Conservation (phyloP, 2,888 invertebrate species). For the Venustoraphidia nigricollis region DNA sequence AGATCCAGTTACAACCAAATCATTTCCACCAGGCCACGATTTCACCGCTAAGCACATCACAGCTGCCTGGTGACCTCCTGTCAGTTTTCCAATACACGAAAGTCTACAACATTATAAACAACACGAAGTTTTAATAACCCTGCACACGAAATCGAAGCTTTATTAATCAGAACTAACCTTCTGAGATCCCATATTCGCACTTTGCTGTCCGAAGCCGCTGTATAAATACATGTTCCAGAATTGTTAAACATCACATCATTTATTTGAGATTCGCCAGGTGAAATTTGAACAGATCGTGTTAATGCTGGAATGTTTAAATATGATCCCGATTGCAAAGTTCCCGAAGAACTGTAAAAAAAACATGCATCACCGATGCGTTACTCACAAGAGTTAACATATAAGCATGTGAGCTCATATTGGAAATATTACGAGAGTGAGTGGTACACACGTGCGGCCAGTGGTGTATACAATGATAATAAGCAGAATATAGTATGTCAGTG, state of each 20-base stretch:
- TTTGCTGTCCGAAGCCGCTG: constrained; percentile 57
- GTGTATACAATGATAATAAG: no score
- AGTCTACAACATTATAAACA: constrained; percentile 29
- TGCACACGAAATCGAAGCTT: constrained; percentile 1
- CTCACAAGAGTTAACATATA: no score
- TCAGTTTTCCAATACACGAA: constrained; percentile 54
- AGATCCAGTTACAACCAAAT: constrained; percentile 62
- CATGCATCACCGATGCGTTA: no score
- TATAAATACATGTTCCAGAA: constrained; percentile 50
- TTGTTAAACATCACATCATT: constrained; percentile 52
- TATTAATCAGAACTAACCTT: constrained; percentile 28
- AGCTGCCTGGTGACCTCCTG: constrained; percentile 67
- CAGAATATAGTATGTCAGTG: no score
- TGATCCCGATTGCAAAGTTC: constrained; percentile 37
- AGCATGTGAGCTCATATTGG: no score
- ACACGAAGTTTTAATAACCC: background rate
- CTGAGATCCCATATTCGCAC: constrained; percentile 75
- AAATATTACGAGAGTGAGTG: no score
- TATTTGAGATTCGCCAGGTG: constrained; percentile 46
- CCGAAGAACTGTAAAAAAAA: constrained; percentile 39
- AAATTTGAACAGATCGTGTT: constrained; percentile 33
- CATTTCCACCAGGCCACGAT: constrained; percentile 33
- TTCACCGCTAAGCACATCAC: constrained; percentile 67
- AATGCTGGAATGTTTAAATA: constrained; percentile 27
- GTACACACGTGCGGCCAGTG: no score